Evolutionary conservation across 2,888 invertebrate genomes (phyloP).

Genomic region (Antitype chi): DNA sequence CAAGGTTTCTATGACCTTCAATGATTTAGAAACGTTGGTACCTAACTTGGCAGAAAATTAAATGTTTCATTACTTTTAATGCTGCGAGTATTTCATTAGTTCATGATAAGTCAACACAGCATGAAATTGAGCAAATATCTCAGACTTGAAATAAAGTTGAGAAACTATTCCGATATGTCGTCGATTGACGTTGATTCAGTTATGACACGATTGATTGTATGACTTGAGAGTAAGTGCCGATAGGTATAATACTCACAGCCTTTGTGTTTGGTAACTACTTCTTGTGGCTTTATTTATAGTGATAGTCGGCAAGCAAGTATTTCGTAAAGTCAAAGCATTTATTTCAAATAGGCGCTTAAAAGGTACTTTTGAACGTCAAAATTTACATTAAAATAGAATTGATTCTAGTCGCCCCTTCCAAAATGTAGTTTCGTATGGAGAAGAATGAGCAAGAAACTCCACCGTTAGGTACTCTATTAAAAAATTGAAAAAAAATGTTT

Average conservation of each 20-base stretch:
- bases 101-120: constrained; percentile 69
- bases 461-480: too few species aligned
- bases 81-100: constrained; percentile 63
- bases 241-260: not conserved
- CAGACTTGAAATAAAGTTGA: constrained; percentile 58
- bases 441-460: too few species aligned
- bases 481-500: too few species aligned
- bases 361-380: too few species aligned
- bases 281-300: constrained; percentile 2
- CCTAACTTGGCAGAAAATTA: constrained; percentile 72
- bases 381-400: too few species aligned
- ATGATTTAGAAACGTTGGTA: constrained; percentile 68
- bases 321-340: not conserved
- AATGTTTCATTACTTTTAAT: constrained; percentile 67
- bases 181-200: constrained; percentile 34
- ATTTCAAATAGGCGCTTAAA: too few species aligned
- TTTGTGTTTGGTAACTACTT: not conserved
- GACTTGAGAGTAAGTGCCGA: constrained; percentile 18
- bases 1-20: constrained; percentile 69
- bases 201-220: constrained; percentile 39
- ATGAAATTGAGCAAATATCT: constrained; percentile 74
- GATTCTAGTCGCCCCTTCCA: too few species aligned
- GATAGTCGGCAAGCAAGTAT: not conserved
- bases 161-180: constrained; percentile 52
- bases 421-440: too few species aligned